These are phyloP conservation scores for Ommatoiulus sabulosus DNA, from an alignment of 2,888 invertebrate genomes.

Conservation along the genomic window DNA sequence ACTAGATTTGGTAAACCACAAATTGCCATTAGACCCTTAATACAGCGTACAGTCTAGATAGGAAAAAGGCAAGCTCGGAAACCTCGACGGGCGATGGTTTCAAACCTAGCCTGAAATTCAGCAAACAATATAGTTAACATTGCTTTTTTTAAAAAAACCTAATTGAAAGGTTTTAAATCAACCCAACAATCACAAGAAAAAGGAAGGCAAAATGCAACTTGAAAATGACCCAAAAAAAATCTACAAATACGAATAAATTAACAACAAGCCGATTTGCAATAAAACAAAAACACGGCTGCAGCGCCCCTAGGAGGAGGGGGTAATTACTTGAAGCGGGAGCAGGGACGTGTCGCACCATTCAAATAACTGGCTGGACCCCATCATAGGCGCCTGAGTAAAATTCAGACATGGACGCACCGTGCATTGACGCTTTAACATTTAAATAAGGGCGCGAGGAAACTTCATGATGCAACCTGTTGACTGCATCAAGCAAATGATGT, in stretches of 20 bases:
- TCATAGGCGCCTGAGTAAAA: slow-evolving; percentile 9
- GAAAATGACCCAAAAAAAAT: background rate
- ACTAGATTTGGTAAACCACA: background rate
- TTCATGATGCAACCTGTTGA: background rate
- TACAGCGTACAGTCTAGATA: background rate
- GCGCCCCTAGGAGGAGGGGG: background rate
- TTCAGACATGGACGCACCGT: background rate
- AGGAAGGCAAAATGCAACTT: slow-evolving; percentile 14
- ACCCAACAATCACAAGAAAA: background rate
- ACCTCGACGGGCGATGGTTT: background rate
- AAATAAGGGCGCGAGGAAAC: background rate
- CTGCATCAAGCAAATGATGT: background rate
- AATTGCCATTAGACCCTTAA: background rate
- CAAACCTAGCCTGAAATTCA: background rate
- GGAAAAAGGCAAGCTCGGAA: background rate
- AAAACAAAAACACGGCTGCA: background rate
- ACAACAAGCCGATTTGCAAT: slow-evolving; percentile 17
- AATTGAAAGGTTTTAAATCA: background rate
- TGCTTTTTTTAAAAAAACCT: background rate
- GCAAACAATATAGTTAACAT: background rate
- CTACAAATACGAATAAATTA: slow-evolving; percentile 28
- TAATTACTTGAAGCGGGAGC: slow-evolving; percentile 15
- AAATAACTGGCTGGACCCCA: slow-evolving; percentile 17
- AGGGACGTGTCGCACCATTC: background rate
- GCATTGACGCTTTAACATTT: background rate